A percentile compares a stretch with the other conserved stretches of the same genome.
phyloP scores from a whole-genome alignment of 2,113 vertebrate genomes.

The Xerus inauris region DNA sequence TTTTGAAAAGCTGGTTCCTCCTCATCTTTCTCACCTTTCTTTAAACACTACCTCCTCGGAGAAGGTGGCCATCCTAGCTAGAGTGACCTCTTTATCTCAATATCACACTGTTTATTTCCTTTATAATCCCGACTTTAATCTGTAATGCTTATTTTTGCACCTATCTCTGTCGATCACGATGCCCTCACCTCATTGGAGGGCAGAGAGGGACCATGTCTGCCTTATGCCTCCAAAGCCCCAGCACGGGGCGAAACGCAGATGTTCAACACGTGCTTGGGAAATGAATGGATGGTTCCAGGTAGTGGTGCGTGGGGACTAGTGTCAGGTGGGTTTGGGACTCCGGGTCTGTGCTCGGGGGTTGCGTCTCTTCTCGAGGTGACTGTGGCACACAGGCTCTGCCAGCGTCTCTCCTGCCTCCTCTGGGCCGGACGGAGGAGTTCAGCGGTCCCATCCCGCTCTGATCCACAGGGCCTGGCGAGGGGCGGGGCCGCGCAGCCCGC shows the following conservation, averaged over 20 bases:
- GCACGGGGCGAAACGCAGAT: background rate
- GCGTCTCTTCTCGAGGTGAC: background rate
- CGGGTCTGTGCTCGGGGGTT: background rate
- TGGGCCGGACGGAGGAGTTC: background rate
- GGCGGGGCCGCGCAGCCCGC: background rate
- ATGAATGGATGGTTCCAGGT: background rate
- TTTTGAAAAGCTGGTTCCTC: background rate
- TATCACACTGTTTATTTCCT: background rate
- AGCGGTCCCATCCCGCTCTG: background rate
- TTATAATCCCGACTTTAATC: background rate
- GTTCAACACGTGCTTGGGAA: background rate
- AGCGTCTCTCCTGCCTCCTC: background rate
- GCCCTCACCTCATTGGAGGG: rapidly evolving
- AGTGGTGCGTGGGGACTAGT: background rate
- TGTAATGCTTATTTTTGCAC: background rate
- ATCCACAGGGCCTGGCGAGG: conserved; percentile 13
- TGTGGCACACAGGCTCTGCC: background rate
- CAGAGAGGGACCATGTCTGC: background rate
- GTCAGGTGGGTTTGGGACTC: background rate
- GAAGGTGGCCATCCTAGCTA: background rate
- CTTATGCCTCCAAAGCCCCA: background rate
- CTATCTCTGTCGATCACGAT: background rate
- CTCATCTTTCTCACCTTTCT: background rate
- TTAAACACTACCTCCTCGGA: background rate
- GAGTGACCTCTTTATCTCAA: background rate